phyloP scores from a whole-genome alignment of 2,888 invertebrate species.

The Agrochola macilenta region DNA sequence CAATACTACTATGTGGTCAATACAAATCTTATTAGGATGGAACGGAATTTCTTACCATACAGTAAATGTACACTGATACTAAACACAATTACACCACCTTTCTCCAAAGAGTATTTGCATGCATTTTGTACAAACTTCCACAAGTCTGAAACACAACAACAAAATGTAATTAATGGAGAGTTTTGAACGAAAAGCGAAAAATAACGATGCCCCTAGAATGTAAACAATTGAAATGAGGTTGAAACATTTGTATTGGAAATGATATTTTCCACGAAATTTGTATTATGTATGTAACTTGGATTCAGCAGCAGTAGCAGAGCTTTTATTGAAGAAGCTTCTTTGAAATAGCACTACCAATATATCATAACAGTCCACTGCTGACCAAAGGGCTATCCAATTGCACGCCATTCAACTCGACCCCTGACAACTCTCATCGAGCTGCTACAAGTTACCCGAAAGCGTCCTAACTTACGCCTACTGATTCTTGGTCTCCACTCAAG shows the following conservation, averaged over 20 bases:
- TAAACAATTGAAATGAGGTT: neutral
- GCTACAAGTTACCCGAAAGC: neutral
- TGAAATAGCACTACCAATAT: neutral
- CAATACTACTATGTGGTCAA: neutral
- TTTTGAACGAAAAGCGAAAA: neutral
- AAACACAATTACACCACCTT: slow-evolving; percentile 6
- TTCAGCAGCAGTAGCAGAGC: neutral
- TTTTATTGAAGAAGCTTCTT: neutral
- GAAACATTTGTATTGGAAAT: neutral
- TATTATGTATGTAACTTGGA: neutral
- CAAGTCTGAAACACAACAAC: neutral
- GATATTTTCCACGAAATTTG: neutral
- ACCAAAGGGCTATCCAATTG: neutral
- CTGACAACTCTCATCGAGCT: neutral
- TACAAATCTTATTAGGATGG: neutral
- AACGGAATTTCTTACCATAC: neutral
- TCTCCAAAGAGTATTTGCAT: neutral
- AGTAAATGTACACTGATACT: slow-evolving; percentile 3
- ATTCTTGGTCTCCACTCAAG: neutral
- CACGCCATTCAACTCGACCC: neutral
- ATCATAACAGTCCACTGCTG: neutral
- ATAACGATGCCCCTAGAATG: neutral
- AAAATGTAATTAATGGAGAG: neutral
- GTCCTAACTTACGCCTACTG: neutral
- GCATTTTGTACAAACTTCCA: neutral